Percentiles rank a stretch among this genome's conserved stretches.
Conservation (phyloP, 2,113 vertebrate genomes). For the Calidris pugnax region DNA sequence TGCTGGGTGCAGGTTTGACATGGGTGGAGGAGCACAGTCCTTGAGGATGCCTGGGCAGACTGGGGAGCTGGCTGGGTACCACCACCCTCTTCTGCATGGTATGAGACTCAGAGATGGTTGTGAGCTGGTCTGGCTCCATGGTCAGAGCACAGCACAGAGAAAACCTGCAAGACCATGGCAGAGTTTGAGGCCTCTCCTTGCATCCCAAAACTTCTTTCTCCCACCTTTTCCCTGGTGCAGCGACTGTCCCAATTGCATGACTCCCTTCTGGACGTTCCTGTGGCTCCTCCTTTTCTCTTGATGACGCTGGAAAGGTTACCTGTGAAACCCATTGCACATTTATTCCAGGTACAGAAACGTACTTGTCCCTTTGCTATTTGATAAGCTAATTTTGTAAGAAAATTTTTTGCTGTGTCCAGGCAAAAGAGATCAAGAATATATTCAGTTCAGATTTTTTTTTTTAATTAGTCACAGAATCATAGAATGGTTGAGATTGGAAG, state of each 20-base stretch:
- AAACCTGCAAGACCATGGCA: not conserved
- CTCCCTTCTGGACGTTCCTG: not conserved
- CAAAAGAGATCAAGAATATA: not conserved
- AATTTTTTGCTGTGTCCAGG: not conserved
- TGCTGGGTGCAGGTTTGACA: not conserved
- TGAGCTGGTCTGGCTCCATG: not conserved
- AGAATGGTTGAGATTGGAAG: not conserved
- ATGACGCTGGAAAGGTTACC: not conserved
- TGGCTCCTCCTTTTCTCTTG: not conserved
- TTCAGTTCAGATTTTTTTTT: not conserved
- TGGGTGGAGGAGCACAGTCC: not conserved
- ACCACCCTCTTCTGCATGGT: not conserved
- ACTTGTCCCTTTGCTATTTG: not conserved
- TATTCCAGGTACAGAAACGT: not conserved
- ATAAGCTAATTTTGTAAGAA: not conserved
- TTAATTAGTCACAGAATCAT: accelerated
- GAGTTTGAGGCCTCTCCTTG: not conserved
- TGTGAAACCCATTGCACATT: not conserved
- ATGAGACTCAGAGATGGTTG: not conserved
- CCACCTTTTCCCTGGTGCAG: not conserved
- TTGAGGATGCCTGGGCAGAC: not conserved
- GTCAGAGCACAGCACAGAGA: not conserved
- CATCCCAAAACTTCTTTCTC: not conserved
- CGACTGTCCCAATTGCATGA: not conserved
- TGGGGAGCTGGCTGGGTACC: not conserved